Percentiles rank a stretch among this genome's conserved stretches.
phyloP scores from a whole-genome alignment of 92 coral and sea anemone species.

The Pocillopora meandrina region DNA sequence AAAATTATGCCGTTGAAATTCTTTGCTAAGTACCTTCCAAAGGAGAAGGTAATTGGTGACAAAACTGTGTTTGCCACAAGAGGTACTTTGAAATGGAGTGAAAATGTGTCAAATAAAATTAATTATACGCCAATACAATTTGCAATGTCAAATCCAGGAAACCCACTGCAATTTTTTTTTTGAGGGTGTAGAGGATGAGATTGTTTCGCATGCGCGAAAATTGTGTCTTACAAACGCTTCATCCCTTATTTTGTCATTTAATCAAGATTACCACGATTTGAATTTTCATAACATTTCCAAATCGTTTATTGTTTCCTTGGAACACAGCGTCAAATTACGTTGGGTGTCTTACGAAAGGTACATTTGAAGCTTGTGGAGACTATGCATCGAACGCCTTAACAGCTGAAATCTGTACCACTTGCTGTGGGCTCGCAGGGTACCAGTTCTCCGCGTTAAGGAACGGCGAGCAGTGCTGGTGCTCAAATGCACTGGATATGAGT shows the following conservation, averaged over 20 bases:
- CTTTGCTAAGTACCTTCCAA: too few relatives aligned
- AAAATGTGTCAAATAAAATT: too few relatives aligned
- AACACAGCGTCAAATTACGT: conserved; percentile 65
- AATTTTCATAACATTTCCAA: background rate
- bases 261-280: background rate
- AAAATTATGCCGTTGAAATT: too few relatives aligned
- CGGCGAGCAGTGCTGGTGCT: conserved; percentile 89
- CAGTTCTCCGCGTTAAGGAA: conserved; percentile 62
- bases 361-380: conserved; percentile 59
- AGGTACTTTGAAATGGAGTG: too few relatives aligned
- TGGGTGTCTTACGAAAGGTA: conserved; percentile 67
- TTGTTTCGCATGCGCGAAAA: too few relatives aligned
- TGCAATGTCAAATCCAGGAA: too few relatives aligned
- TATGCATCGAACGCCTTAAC: conserved; percentile 64
- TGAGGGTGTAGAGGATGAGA: too few relatives aligned
- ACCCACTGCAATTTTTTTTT: too few relatives aligned
- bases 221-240: background rate
- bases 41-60: too few relatives aligned
- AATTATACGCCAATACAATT: too few relatives aligned
- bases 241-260: background rate
- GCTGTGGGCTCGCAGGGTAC: conserved; percentile 70
- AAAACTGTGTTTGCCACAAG: too few relatives aligned
- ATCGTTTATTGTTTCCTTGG: background rate
- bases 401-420: conserved; percentile 73
- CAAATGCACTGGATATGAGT: conserved; percentile 24